A percentile compares a stretch with the other conserved stretches of the same genome.
These are phyloP conservation scores for Mesoligia furuncula DNA, from an alignment of 2,888 invertebrate species.

Conservation along the genomic window DNA sequence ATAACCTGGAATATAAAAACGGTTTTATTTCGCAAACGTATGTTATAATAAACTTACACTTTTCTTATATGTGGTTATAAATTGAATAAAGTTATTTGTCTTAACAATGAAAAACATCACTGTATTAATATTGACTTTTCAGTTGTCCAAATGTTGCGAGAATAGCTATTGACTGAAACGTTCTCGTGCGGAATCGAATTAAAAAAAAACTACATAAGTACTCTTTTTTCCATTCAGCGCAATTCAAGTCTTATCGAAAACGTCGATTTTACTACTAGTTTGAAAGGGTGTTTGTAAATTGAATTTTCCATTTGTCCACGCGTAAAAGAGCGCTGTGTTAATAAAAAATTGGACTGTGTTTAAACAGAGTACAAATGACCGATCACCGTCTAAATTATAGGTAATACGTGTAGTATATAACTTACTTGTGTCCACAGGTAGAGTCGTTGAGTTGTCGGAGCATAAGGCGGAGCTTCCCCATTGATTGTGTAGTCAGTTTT, in stretches of 20 bases:
- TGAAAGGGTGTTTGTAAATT: slow-evolving; percentile 45
- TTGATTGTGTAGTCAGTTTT: slow-evolving; percentile 87
- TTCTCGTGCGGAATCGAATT: slow-evolving; percentile 51
- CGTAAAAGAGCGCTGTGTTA: slow-evolving; percentile 46
- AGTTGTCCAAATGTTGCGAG: not conserved
- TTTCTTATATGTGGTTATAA: slow-evolving; percentile 28
- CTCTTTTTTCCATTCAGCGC: slow-evolving; percentile 36
- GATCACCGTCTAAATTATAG: not conserved
- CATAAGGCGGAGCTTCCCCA: slow-evolving; percentile 85
- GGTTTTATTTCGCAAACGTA: slow-evolving; percentile 43
- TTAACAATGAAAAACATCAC: slow-evolving; percentile 36
- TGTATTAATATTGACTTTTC: slow-evolving; percentile 9
- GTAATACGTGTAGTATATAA: slow-evolving; percentile 19
- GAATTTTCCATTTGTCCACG: slow-evolving; percentile 53
- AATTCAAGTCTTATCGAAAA: slow-evolving; percentile 45
- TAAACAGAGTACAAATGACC: not conserved
- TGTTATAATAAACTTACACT: slow-evolving; percentile 48
- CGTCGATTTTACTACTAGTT: slow-evolving; percentile 41
- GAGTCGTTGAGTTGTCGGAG: slow-evolving; percentile 89
- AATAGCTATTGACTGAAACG: slow-evolving; percentile 54
- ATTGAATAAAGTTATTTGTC: slow-evolving; percentile 4
- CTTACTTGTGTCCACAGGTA: slow-evolving; percentile 87
- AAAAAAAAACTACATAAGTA: slow-evolving; percentile 40
- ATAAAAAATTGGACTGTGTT: slow-evolving; percentile 4
- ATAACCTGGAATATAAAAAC: slow-evolving; percentile 47